Evolutionary conservation across 1,140 invertebrate genomes (phyloP).

Genomic region (Dreissena rostriformis): DNA sequence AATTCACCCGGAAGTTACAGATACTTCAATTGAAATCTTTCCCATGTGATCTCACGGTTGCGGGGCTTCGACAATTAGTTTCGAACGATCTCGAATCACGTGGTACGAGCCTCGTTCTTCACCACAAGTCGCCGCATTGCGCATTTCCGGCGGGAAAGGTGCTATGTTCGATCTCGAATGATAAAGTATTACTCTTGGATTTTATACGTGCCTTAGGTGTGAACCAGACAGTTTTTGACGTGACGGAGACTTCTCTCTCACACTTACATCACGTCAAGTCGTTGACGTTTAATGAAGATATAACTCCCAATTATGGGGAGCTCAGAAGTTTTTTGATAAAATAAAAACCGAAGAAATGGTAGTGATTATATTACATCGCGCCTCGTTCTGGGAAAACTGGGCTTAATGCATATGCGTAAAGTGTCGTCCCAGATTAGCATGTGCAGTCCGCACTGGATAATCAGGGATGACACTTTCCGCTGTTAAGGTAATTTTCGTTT

Average conservation of each 20-base stretch:
- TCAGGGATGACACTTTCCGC: too few relatives aligned
- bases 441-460: too few relatives aligned
- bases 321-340: slow-evolving; percentile 9
- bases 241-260: slow-evolving; percentile 35
- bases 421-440: too few relatives aligned
- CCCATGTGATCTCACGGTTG: slow-evolving; percentile 38
- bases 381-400: too few relatives aligned
- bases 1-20: slow-evolving; percentile 15
- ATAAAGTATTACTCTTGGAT: not conserved
- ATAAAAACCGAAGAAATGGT: too few relatives aligned
- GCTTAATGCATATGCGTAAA: too few relatives aligned
- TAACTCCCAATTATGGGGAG: slow-evolving; percentile 32
- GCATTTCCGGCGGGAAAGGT: slow-evolving; percentile 20
- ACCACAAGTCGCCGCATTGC: slow-evolving; percentile 32
- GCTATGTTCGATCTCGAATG: not conserved
- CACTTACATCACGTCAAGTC: slow-evolving; percentile 17
- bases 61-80: slow-evolving; percentile 26
- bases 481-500: too few relatives aligned
- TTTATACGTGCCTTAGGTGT: slow-evolving; percentile 2
- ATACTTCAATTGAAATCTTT: slow-evolving; percentile 37
- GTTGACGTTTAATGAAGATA: slow-evolving; percentile 6
- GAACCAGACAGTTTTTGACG: not conserved
- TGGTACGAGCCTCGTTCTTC: slow-evolving; percentile 42
- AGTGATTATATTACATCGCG: too few relatives aligned
- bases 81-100: slow-evolving; percentile 31